phyloP scores from a whole-genome alignment of 1,140 invertebrate species.

The Cyphomyrmex costatus region DNA sequence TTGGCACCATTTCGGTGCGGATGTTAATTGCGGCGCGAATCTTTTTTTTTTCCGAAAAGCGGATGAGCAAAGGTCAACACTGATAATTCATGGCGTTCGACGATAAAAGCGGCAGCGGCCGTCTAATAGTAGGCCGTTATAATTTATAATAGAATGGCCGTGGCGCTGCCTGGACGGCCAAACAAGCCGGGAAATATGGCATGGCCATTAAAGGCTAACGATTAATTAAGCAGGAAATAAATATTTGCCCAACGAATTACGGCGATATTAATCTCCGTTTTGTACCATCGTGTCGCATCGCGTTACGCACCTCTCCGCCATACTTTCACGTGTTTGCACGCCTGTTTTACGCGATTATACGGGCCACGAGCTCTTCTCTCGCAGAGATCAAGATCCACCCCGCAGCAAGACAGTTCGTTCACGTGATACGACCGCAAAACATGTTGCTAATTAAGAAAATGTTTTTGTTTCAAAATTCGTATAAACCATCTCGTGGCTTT shows the following conservation, averaged over 20 bases:
- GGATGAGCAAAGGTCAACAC: conserved; percentile 60
- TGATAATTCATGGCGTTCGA: conserved; percentile 73
- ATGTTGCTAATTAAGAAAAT: conserved; percentile 54
- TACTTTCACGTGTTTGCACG: conserved; percentile 34
- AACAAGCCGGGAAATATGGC: conserved; percentile 77
- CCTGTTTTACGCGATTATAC: conserved; percentile 57
- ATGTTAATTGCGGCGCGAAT: conserved; percentile 56
- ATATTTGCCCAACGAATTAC: conserved; percentile 85
- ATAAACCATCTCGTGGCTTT: not conserved
- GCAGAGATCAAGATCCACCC: conserved; percentile 10
- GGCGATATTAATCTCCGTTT: conserved; percentile 84
- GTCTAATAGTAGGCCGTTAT: conserved; percentile 76
- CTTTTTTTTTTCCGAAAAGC: conserved; percentile 21
- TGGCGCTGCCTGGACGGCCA: conserved; percentile 64
- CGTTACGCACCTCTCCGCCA: conserved; percentile 45
- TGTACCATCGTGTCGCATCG: conserved; percentile 68
- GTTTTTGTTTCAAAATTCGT: not conserved
- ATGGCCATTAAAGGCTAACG: conserved; percentile 84
- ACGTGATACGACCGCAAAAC: conserved; percentile 6
- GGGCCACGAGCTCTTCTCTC: conserved; percentile 17
- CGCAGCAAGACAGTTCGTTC: conserved; percentile 16
- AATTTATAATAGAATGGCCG: conserved; percentile 78
- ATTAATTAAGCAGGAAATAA: conserved; percentile 86
- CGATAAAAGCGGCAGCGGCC: conserved; percentile 79
- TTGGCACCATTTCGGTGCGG: conserved; percentile 42